These are phyloP conservation scores for Danaus melanippus DNA, from an alignment of 1,140 invertebrate genomes.

Conservation along the genomic window DNA sequence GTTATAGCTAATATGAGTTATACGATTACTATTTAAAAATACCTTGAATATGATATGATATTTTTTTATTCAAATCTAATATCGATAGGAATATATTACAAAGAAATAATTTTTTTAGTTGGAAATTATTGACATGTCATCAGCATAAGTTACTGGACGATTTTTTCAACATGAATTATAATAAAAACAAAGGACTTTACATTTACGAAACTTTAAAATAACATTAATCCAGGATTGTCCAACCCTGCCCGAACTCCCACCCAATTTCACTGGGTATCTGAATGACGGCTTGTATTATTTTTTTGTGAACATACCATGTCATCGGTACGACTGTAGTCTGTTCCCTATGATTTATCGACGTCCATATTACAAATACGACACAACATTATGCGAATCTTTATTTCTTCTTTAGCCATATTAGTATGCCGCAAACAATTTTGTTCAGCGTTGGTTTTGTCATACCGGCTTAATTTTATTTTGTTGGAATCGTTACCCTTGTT, in stretches of 20 bases:
- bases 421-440: constrained; percentile 66
- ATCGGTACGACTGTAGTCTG: constrained; percentile 66
- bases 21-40: no score
- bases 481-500: constrained; percentile 41
- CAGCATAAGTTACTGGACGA: no score
- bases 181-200: no score
- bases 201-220: no score
- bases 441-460: constrained; percentile 66
- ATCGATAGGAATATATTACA: no score
- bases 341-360: constrained; percentile 70
- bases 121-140: no score
- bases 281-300: constrained; percentile 68
- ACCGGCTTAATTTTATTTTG: constrained; percentile 69
- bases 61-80: no score
- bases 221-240: constrained; percentile 1
- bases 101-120: no score
- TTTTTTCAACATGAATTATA: no score
- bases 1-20: no score
- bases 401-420: constrained; percentile 70
- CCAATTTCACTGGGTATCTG: constrained; percentile 62
- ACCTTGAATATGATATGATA: no score
- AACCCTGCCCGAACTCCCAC: constrained; percentile 58
- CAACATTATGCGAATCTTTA: constrained; percentile 67
- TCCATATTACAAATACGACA: constrained; percentile 70
- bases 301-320: constrained; percentile 67